phyloP scores from a whole-genome alignment of 2,113 vertebrate species.

The Dipodomys merriami region DNA sequence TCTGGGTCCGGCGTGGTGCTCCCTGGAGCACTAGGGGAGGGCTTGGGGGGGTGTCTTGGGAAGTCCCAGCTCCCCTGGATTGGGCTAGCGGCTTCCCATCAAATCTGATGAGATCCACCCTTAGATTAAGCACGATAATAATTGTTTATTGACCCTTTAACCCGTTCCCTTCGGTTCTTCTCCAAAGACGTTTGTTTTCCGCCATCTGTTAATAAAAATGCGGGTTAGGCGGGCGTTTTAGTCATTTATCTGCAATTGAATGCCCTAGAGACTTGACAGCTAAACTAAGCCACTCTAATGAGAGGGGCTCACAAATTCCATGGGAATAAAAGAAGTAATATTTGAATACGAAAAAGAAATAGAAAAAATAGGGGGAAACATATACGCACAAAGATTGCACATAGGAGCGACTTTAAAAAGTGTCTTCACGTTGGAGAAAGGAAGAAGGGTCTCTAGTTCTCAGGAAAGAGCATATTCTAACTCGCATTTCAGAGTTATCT shows the following conservation, averaged over 20 bases:
- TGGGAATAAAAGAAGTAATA: conserved; percentile 38
- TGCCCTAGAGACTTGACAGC: conserved; percentile 55
- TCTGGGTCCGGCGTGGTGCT: not conserved
- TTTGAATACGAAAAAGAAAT: conserved; percentile 26
- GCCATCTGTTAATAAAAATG: conserved; percentile 72
- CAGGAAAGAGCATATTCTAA: not conserved
- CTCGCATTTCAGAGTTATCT: not conserved
- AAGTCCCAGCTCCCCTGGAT: not conserved
- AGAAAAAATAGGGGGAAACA: not conserved
- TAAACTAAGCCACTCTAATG: conserved; percentile 61
- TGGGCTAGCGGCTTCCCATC: not conserved
- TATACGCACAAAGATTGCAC: not conserved
- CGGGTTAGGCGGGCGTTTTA: conserved; percentile 40
- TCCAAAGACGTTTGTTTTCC: conserved; percentile 69
- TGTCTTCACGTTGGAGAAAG: not conserved
- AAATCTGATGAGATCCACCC: not conserved
- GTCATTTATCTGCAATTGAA: conserved; percentile 63
- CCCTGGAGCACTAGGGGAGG: not conserved
- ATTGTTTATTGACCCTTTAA: conserved; percentile 78
- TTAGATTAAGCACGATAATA: conserved; percentile 58
- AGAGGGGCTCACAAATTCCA: conserved; percentile 36
- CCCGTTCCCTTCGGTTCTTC: conserved; percentile 58
- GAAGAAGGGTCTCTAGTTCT: not conserved
- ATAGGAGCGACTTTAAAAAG: not conserved
- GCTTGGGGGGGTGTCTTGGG: not conserved